These are phyloP conservation scores for Henricia sp. DNA, from an alignment of 53 echinoderm and acorn worm genomes.

Conservation along the genomic window DNA sequence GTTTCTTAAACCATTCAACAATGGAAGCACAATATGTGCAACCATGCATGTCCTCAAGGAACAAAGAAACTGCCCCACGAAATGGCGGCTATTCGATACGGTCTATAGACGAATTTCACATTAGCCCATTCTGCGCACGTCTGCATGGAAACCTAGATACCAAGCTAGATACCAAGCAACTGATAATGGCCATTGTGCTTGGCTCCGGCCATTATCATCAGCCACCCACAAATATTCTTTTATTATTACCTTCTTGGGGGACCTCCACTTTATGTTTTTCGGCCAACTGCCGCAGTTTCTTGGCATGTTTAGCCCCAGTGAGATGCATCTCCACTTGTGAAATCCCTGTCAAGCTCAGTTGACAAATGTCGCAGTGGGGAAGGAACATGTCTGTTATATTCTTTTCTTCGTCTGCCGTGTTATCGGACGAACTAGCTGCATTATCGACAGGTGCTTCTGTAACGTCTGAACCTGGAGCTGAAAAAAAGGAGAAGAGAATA, in stretches of 20 bases:
- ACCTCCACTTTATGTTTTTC: slow-evolving; percentile 4
- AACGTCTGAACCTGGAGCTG: not conserved
- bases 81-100: not conserved
- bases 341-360: slow-evolving; percentile 27
- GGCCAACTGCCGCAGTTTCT: slow-evolving; percentile 15
- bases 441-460: not conserved
- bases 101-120: not conserved
- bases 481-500: no score
- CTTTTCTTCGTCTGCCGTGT: not conserved
- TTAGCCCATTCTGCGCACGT: not conserved
- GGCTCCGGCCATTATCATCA: not conserved
- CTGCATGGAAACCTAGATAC: no score
- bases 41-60: no score
- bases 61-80: no score
- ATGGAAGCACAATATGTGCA: no score
- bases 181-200: not conserved
- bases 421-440: not conserved
- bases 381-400: not conserved
- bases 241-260: not conserved
- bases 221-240: not conserved
- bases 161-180: not conserved
- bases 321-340: slow-evolving; percentile 26
- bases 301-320: slow-evolving; percentile 25
- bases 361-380: slow-evolving; percentile 29
- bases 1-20: no score